These are phyloP conservation scores for Peromyscus melanophrys DNA, from an alignment of 2,797 vertebrate species.

Conservation along the genomic window DNA sequence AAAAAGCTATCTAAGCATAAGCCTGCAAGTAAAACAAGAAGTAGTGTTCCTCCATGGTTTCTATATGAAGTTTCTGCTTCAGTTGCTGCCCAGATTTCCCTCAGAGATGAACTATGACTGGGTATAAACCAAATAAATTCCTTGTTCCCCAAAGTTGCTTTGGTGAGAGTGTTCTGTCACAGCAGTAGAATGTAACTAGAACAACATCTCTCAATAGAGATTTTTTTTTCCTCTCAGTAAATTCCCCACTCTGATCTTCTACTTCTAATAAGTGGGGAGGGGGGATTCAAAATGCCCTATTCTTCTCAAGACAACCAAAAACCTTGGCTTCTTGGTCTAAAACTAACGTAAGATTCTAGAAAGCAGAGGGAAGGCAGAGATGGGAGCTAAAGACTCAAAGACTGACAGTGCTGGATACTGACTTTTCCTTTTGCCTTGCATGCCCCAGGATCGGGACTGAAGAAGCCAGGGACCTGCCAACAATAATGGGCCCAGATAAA, in stretches of 20 bases:
- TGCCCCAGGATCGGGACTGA: neutral
- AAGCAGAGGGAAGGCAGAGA: neutral
- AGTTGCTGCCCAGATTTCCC: neutral
- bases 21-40: neutral
- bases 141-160: too few species aligned
- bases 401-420: neutral
- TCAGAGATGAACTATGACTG: neutral
- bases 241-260: neutral
- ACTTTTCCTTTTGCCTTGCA: neutral
- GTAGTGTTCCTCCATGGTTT: neutral
- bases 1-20: neutral
- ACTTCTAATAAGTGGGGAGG: neutral
- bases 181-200: neutral
- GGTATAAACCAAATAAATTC: neutral
- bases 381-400: neutral
- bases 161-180: too few species aligned
- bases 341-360: conserved; percentile 14
- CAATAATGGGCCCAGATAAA: neutral
- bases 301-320: neutral
- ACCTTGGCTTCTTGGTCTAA: neutral
- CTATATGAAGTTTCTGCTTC: neutral
- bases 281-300: neutral
- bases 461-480: neutral
- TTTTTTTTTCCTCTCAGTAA: neutral
- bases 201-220: neutral